Conservation (phyloP, 2,888 invertebrate genomes). For the Microctonus brassicae region DNA sequence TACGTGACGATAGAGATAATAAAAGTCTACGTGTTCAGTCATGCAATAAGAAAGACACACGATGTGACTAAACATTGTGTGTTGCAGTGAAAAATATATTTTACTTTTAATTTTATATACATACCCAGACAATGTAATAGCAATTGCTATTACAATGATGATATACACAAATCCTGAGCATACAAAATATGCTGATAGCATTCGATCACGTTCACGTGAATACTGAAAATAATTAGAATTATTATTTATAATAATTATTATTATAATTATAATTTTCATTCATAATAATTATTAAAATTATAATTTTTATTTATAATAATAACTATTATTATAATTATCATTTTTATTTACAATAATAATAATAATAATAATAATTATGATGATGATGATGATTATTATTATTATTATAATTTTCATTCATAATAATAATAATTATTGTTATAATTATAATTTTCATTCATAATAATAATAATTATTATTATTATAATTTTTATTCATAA, state of each 20-base stretch:
- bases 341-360: no score
- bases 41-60: not conserved
- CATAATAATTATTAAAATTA: no score
- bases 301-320: no score
- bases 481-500: no score
- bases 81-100: constrained; percentile 19
- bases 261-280: not conserved
- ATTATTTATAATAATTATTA: not conserved
- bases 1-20: not conserved
- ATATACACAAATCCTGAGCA: constrained; percentile 83
- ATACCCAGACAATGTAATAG: constrained; percentile 78
- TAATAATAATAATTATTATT: no score
- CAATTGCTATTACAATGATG: constrained; percentile 78
- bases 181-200: constrained; percentile 88
- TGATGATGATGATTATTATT: no score
- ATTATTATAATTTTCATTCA: no score
- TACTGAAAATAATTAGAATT: constrained; percentile 79
- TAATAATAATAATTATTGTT: no score
- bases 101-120: constrained; percentile 56
- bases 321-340: no score
- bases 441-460: no score
- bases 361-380: no score
- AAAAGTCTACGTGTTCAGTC: not conserved
- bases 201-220: constrained; percentile 83
- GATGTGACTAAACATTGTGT: not conserved